Conservation (phyloP, 2,113 vertebrate genomes). For the Meles meles region DNA sequence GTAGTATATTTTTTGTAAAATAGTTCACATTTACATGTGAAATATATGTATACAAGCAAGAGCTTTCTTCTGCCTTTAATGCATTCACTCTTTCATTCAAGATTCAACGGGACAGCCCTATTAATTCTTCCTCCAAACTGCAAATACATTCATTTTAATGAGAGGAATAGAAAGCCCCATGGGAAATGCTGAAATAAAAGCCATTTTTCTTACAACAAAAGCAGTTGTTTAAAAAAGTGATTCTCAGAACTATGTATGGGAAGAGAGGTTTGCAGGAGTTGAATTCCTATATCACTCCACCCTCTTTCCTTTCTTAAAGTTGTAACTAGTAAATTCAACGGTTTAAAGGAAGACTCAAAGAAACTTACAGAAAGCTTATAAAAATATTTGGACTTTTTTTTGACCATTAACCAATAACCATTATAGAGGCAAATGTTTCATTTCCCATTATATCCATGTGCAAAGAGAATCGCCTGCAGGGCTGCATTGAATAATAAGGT, state of each 20-base stretch:
- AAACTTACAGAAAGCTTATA: conserved; percentile 23
- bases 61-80: conserved; percentile 22
- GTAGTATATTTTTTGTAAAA: not conserved
- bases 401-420: not conserved
- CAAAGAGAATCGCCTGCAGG: conserved; percentile 40
- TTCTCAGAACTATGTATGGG: conserved; percentile 1
- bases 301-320: not conserved
- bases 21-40: not conserved
- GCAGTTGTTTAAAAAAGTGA: conserved; percentile 58
- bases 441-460: conserved; percentile 42
- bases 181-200: conserved; percentile 36
- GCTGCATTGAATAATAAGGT: not conserved
- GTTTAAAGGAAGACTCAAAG: conserved; percentile 28
- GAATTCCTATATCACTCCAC: not conserved
- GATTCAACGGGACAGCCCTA: not conserved
- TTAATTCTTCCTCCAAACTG: conserved; percentile 48
- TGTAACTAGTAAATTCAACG: not conserved
- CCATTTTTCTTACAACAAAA: conserved; percentile 39
- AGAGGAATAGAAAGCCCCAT: not conserved
- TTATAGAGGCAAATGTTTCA: conserved; percentile 43
- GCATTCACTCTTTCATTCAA: not conserved
- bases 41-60: not conserved
- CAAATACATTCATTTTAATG: conserved; percentile 56
- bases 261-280: not conserved
- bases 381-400: conserved; percentile 32